Evolutionary conservation across 2,113 vertebrate genomes (phyloP).

Genomic region (Otis tarda): DNA sequence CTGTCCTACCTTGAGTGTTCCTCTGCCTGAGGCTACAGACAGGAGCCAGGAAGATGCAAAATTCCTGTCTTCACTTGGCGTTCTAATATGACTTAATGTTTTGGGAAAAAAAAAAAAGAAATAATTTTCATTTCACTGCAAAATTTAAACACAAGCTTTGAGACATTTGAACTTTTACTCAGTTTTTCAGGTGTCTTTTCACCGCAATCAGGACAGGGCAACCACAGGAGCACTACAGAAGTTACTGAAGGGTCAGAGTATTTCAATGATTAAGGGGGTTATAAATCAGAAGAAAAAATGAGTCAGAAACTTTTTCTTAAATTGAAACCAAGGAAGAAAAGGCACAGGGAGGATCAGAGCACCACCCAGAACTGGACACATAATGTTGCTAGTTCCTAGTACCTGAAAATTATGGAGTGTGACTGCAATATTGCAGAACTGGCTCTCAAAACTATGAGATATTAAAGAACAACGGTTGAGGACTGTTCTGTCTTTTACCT

Average conservation of each 20-base stretch:
- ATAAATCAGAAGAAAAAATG: neutral
- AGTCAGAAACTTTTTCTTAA: neutral
- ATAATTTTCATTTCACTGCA: neutral
- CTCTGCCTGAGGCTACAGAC: neutral
- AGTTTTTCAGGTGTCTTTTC: neutral
- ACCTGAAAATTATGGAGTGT: neutral
- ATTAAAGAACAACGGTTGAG: neutral
- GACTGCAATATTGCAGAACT: neutral
- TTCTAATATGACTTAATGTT: neutral
- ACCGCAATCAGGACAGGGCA: neutral
- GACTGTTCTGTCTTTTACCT: neutral
- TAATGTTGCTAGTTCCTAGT: neutral
- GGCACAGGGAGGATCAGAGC: neutral
- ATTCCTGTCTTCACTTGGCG: neutral
- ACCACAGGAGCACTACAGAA: neutral
- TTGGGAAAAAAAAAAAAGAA: neutral
- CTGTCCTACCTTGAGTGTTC: neutral
- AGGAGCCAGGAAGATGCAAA: neutral
- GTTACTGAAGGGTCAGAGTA: neutral
- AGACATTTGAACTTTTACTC: neutral
- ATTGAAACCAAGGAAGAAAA: neutral
- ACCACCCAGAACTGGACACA: neutral
- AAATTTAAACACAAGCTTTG: neutral
- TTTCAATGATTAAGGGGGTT: neutral
- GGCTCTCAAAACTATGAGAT: neutral